These are phyloP conservation scores for Tortricodes alternella DNA, from an alignment of 2,888 invertebrate species.

Conservation along the genomic window DNA sequence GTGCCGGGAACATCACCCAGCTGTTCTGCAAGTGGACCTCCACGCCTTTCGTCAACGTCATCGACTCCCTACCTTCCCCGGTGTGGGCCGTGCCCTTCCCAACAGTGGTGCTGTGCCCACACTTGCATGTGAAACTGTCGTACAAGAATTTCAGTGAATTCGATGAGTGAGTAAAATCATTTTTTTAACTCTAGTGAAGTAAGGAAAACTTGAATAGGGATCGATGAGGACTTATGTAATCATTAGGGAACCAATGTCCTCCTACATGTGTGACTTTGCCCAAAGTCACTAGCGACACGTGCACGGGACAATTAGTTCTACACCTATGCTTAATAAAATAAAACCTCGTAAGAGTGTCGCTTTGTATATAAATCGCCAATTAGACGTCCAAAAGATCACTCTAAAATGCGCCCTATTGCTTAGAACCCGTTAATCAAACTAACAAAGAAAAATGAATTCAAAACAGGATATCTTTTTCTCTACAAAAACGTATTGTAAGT, in stretches of 20 bases:
- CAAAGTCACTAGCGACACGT: too few relatives aligned
- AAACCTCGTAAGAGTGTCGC: too few relatives aligned
- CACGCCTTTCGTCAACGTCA: conserved; percentile 73
- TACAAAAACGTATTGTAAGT: conserved; percentile 4
- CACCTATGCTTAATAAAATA: too few relatives aligned
- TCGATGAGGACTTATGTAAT: too few relatives aligned
- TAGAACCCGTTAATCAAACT: too few relatives aligned
- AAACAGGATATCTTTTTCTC: not conserved
- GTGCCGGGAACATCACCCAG: conserved; percentile 65
- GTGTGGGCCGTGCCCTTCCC: conserved; percentile 78
- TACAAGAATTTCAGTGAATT: conserved; percentile 60
- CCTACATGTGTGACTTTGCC: too few relatives aligned
- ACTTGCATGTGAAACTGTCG: conserved; percentile 65
- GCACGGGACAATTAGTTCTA: too few relatives aligned
- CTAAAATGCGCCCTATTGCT: too few relatives aligned
- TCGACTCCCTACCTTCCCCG: conserved; percentile 72
- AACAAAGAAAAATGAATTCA: not conserved
- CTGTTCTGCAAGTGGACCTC: conserved; percentile 69
- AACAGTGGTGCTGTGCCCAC: conserved; percentile 72
- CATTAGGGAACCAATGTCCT: too few relatives aligned
- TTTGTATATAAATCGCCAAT: too few relatives aligned
- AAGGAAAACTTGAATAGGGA: too few relatives aligned
- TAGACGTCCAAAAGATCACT: too few relatives aligned
- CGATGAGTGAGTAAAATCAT: conserved; percentile 50
- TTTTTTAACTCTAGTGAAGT: not conserved